Base-by-base conservation (phyloP, 2,888 invertebrate genomes). In the Eupithecia vulgata region DNA sequence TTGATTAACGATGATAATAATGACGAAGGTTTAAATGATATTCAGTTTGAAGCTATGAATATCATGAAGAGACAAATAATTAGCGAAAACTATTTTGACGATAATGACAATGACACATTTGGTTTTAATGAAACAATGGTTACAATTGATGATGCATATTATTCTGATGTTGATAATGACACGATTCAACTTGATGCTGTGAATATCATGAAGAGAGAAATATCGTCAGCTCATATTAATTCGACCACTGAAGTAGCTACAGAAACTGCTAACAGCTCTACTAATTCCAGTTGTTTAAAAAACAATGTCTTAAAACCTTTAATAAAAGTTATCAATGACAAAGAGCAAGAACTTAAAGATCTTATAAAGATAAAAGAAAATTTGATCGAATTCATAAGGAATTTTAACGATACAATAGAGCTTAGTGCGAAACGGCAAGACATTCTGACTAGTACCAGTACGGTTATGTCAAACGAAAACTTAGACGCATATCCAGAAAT, bases 181-280 rank as follows among this genome's bases (percentile, higher is more conserved):
- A 78, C 66, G 25, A 77, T 79, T 64, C 76, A 76, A 66, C 73
- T 78, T 40, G 79, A 80, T 74, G 62, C 80, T 35, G 48, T 84
- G 1, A 85, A 84, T 75, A 78, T 89, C 34, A 85, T 88, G 79
- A 90, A 90, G 82, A 84, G 91, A 78, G 87, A 91, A 17, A 73
- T 84, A 45, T 73, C 37, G 67, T 71, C 68, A 52, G 70, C 62
- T 52, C 0, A 68, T 68, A 57, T 71, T 40, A 65, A 74, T 71
- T 30, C 30, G 48, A 70, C 48, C 15, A 72, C 70, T 40, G 61
- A 70, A 69, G 70, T 65, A 48, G 77, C 62, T 6, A 74, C 61
- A n/a, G 75, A 79, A 57, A 78, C 64, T 25, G 13, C 45, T 40
- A 66, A 40, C 5, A 78, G 74, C 42, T 73, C 68, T 17, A 73